Evolutionary conservation across 2,113 vertebrate genomes (phyloP), one percentile per base, ranked within the genome.

Genomic region (Microtus ochrogaster): DNA sequence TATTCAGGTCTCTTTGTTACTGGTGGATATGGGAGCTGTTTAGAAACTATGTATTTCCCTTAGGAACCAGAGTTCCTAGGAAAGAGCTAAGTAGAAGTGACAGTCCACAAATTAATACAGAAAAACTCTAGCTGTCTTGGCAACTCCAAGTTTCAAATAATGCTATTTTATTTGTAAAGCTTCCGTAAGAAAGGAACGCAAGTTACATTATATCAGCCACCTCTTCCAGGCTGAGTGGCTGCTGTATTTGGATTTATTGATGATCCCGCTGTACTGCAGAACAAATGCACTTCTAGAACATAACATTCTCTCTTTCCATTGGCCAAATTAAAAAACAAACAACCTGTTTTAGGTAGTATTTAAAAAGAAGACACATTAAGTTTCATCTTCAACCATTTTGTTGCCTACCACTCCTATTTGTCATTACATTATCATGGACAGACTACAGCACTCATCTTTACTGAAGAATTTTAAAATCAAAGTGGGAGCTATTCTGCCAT

Each of bases 391-490:
- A 96, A 65, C 24, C 47, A 89, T 93, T 84, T 81, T 94, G 77
- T 92, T 93, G 96, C 52, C 52, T 94, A 95, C 91, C 77, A 96
- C 61, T 47, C 44, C 41, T 91, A 91, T 77, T 72, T 96, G 52
- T 33, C 93, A 90, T 95, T 86, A 91, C 55, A 78, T 91, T 92
- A 92, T 30, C 83, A 95, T 84, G 90, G 39, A 72, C 94, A 49
- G 92, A 89, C 96, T 83, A 82, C 30, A 92, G 76, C 22, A 92
- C 33, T 96, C 17, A 90, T n/a, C 58, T 96, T 94, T 94, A 91
- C 88, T 76, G 30, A 95, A 89, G 26, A 96, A 93, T 76, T 92
- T 84, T 28, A 96, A 95, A 96, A 92, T 72, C n/a, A 88, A 93
- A 88, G 92, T 36, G 49, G 12, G 30, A 74, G 91, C 36, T 74